These are phyloP conservation scores for Halesus radiatus DNA, from an alignment of 1,140 invertebrate genomes.

Conservation along the genomic window DNA sequence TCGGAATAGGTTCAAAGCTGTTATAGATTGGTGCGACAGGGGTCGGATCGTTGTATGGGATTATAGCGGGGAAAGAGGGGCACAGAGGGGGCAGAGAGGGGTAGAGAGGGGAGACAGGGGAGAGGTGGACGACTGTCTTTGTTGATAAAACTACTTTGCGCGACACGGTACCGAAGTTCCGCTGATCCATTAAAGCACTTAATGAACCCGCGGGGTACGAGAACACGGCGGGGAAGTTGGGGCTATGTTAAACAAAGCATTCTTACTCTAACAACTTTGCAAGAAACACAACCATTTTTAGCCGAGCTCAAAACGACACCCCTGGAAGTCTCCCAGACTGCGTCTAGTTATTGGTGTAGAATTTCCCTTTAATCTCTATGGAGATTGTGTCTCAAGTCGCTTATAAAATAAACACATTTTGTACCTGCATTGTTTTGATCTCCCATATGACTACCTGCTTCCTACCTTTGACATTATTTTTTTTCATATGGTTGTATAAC, in stretches of 20 bases:
- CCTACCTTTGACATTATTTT: too few species aligned
- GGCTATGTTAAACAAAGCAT: constrained; percentile 12
- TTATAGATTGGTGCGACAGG: background rate
- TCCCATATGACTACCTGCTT: too few species aligned
- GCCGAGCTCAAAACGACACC: background rate
- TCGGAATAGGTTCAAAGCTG: constrained; percentile 8
- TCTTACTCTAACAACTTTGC: background rate
- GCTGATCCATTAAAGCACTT: constrained; percentile 38
- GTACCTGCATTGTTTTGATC: too few species aligned
- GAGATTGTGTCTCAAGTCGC: too few species aligned
- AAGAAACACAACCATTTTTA: background rate
- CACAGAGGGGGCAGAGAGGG: background rate
- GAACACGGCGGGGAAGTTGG: background rate
- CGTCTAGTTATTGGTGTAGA: background rate
- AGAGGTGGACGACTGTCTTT: constrained; percentile 9
- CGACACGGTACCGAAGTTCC: constrained; percentile 34
- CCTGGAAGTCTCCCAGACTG: background rate
- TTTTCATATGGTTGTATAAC: too few species aligned
- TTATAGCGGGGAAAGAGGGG: background rate
- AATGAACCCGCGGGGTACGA: constrained; percentile 28
- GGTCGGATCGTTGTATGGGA: too few species aligned
- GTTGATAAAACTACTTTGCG: constrained; percentile 38
- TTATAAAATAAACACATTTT: too few species aligned
- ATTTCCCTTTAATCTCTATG: too few species aligned
- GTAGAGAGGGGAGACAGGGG: background rate